These are phyloP conservation scores for Eubasilissa regina DNA, from an alignment of 1,140 invertebrate genomes.

Conservation along the genomic window DNA sequence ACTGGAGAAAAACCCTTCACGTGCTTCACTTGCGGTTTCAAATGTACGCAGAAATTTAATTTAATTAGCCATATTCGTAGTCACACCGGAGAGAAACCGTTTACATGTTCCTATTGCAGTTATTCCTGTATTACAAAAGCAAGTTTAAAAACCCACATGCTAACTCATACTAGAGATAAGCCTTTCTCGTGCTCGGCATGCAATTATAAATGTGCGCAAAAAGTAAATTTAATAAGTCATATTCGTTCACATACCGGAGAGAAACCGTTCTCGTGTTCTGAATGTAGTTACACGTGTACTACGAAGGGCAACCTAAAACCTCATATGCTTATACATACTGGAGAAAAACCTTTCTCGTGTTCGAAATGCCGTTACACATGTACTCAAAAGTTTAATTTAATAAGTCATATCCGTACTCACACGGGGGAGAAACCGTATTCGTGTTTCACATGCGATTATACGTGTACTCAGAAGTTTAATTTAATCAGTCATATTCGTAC, in stretches of 20 bases:
- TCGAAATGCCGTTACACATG: not conserved
- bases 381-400: not conserved
- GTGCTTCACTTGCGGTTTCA: not conserved
- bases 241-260: not conserved
- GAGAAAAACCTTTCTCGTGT: not conserved
- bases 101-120: not conserved
- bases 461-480: not conserved
- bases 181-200: not conserved
- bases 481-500: not conserved
- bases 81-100: constrained; percentile 13
- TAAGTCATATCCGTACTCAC: not conserved
- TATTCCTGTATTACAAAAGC: not conserved
- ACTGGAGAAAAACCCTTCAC: constrained; percentile 6
- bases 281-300: not conserved
- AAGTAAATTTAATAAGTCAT: not conserved
- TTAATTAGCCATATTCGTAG: not conserved
- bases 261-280: not conserved
- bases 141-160: not conserved
- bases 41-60: not conserved
- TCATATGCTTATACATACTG: not conserved
- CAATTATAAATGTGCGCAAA: not conserved
- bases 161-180: not conserved
- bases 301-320: not conserved
- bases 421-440: not conserved
- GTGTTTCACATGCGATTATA: not conserved